These are phyloP conservation scores for Clarias macrocephalus DNA, from an alignment of 2,113 vertebrate genomes.

Conservation along the genomic window DNA sequence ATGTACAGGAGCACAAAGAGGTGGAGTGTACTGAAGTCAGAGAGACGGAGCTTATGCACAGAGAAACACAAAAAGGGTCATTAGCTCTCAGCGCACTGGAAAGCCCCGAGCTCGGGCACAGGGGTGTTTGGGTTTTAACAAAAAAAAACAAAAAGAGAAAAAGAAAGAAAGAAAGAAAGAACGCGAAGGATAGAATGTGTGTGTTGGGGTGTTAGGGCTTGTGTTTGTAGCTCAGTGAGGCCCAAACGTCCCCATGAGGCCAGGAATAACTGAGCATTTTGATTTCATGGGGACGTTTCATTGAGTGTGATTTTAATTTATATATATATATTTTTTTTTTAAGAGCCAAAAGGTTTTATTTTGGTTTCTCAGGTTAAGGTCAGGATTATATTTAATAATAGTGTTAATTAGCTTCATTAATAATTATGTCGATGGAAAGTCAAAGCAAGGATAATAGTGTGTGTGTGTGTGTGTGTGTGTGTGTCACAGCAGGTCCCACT, in stretches of 20 bases:
- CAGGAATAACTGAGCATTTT: not conserved
- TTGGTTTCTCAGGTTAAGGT: not conserved
- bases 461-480: conserved; percentile 17
- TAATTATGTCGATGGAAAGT: not conserved
- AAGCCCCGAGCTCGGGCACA: conserved; percentile 37
- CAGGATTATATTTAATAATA: not conserved
- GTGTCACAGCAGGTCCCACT: not conserved
- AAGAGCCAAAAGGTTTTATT: not conserved
- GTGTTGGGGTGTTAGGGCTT: not conserved
- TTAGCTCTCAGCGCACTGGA: conserved; percentile 43
- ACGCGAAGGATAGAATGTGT: not conserved
- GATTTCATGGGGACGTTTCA: not conserved
- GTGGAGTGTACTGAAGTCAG: conserved; percentile 41
- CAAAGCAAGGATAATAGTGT: not conserved
- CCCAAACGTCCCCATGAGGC: not conserved
- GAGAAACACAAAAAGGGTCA: conserved; percentile 42
- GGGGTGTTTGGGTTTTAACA: conserved; percentile 28
- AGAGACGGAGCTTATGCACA: conserved; percentile 31
- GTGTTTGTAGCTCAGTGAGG: not conserved
- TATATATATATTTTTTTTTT: too few species aligned
- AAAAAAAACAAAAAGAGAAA: not conserved
- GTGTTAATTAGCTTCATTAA: not conserved
- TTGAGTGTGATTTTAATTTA: not conserved
- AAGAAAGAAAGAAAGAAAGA: not conserved
- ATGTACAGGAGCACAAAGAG: conserved; percentile 33